These are phyloP conservation scores for rabbit (Oryctolagus cuniculus) DNA, from an alignment of 2,113 vertebrate species.

Conservation along the genomic window DNA sequence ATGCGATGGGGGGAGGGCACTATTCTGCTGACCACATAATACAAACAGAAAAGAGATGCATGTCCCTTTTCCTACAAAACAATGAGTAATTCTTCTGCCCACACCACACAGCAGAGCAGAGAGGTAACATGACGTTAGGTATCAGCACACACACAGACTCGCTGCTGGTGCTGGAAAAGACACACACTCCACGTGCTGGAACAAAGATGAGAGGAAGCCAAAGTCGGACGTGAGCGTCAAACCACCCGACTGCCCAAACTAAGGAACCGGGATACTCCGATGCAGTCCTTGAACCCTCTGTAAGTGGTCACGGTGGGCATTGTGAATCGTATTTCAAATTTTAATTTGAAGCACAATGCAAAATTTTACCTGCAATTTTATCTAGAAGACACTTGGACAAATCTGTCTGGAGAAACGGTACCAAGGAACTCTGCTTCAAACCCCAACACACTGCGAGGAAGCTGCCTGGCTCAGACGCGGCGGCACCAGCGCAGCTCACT, in stretches of 20 bases:
- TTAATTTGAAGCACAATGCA: slow-evolving; percentile 26
- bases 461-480: background rate
- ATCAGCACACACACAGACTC: background rate
- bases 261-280: background rate
- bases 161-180: background rate
- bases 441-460: background rate
- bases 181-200: background rate
- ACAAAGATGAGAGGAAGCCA: background rate
- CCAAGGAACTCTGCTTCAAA: background rate
- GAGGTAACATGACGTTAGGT: background rate
- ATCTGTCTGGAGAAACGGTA: background rate
- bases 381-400: background rate
- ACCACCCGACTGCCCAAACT: background rate
- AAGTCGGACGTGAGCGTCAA: background rate
- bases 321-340: background rate
- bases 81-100: background rate
- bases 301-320: background rate
- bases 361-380: background rate
- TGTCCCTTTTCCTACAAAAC: background rate
- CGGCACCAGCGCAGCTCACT: background rate
- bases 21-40: background rate
- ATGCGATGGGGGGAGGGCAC: background rate
- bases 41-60: background rate
- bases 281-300: background rate
- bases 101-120: background rate